Percentiles rank a stretch among this genome's conserved stretches.
These are phyloP conservation scores for Prunella fulvescens DNA, from an alignment of 2,113 vertebrate genomes.

Conservation along the genomic window DNA sequence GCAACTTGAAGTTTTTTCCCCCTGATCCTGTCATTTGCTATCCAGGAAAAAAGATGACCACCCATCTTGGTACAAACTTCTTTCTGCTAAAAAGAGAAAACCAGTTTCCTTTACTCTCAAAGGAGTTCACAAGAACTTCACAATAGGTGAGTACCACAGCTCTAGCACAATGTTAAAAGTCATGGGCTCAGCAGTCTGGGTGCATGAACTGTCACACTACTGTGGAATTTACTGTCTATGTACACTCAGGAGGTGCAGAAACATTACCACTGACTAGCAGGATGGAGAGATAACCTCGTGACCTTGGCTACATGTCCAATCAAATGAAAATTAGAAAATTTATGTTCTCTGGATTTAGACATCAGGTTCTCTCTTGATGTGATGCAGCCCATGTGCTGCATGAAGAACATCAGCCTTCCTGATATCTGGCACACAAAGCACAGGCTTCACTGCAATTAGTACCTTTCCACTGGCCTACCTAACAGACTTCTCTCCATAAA, in stretches of 20 bases:
- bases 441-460: background rate
- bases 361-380: background rate
- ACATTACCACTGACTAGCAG: background rate
- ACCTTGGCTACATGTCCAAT: fast-evolving
- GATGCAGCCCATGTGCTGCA: background rate
- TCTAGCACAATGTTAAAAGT: background rate
- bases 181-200: background rate
- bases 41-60: background rate
- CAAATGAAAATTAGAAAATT: background rate
- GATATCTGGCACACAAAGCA: fast-evolving
- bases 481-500: background rate
- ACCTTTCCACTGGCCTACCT: background rate
- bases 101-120: background rate
- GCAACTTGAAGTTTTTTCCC: no score
- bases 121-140: background rate
- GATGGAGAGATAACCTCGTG: background rate
- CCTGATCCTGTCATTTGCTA: background rate
- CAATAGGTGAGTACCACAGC: background rate
- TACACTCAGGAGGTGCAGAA: background rate
- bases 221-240: background rate
- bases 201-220: no score
- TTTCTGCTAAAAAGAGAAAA: background rate
- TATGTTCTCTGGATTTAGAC: background rate
- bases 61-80: no score
- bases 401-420: background rate